A percentile compares a stretch with the other conserved stretches of the same genome.
Conservation (phyloP, 2,888 invertebrate genomes). For the Troides helena region DNA sequence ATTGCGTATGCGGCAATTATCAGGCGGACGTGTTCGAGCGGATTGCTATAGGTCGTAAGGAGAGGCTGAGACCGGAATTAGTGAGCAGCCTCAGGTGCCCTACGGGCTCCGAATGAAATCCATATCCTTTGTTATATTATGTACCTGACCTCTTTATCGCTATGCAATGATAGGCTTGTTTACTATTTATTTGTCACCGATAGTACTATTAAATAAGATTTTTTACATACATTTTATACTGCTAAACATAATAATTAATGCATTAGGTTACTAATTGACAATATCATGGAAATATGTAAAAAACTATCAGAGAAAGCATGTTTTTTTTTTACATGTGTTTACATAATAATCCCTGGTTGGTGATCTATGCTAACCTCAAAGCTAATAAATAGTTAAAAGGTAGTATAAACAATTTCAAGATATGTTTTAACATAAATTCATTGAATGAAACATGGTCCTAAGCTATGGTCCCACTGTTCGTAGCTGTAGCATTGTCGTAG, state of each 20-base stretch:
- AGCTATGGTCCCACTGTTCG: slow-evolving; percentile 38
- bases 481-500: slow-evolving; percentile 45
- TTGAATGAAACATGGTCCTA: slow-evolving; percentile 34
- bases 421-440: slow-evolving; percentile 26
- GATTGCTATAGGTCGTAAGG: slow-evolving; percentile 53
- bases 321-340: no score
- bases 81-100: slow-evolving; percentile 52
- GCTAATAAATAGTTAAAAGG: background rate
- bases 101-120: slow-evolving; percentile 16
- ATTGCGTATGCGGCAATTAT: slow-evolving; percentile 66
- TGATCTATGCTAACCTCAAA: no score
- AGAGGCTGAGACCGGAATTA: slow-evolving; percentile 49
- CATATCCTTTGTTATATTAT: slow-evolving; percentile 16
- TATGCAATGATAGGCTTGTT: slow-evolving; percentile 9
- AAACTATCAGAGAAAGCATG: no score
- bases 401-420: slow-evolving; percentile 16
- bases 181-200: background rate
- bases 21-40: slow-evolving; percentile 53
- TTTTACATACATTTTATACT: no score
- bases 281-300: no score
- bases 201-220: background rate
- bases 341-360: no score
- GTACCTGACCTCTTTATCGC: background rate
- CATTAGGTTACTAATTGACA: no score
- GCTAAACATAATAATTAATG: no score